Percentiles rank a stretch among this genome's conserved stretches.
Evolutionary conservation across 1,140 invertebrate genomes (phyloP).

Genomic region (Leptinotarsa lineolata): DNA sequence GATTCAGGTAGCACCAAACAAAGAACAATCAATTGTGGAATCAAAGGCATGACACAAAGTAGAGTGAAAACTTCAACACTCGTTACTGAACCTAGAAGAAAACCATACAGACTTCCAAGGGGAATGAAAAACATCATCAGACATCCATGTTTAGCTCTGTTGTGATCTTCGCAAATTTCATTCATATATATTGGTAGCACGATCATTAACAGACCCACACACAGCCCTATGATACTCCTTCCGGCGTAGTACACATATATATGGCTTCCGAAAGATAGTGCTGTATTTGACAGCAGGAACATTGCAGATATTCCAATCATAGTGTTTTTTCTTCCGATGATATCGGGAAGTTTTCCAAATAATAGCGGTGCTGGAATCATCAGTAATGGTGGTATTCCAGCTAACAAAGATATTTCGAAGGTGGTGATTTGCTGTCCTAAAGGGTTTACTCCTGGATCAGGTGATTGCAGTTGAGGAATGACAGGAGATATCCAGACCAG

Average conservation of each 20-base stretch:
- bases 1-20: constrained; percentile 82
- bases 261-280: constrained; percentile 53
- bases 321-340: constrained; percentile 55
- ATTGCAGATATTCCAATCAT: constrained; percentile 53
- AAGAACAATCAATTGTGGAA: constrained; percentile 69
- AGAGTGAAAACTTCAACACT: constrained; percentile 70
- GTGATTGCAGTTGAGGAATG: too few species aligned
- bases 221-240: constrained; percentile 57
- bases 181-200: constrained; percentile 60
- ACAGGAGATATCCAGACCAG: too few species aligned
- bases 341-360: not conserved
- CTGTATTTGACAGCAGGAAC: constrained; percentile 52
- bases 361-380: too few species aligned
- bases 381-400: too few species aligned
- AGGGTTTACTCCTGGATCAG: too few species aligned
- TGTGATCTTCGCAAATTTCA: constrained; percentile 57
- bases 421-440: too few species aligned
- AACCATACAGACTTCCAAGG: constrained; percentile 53
- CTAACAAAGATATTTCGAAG: too few species aligned
- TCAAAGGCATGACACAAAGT: constrained; percentile 64
- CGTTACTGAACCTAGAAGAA: constrained; percentile 62
- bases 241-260: constrained; percentile 52
- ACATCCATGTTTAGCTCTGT: constrained; percentile 58
- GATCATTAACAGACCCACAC: constrained; percentile 56
- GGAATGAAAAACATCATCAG: constrained; percentile 63